Evolutionary conservation across 2,888 invertebrate species (phyloP).

Genomic region (Miltochrista miniata): DNA sequence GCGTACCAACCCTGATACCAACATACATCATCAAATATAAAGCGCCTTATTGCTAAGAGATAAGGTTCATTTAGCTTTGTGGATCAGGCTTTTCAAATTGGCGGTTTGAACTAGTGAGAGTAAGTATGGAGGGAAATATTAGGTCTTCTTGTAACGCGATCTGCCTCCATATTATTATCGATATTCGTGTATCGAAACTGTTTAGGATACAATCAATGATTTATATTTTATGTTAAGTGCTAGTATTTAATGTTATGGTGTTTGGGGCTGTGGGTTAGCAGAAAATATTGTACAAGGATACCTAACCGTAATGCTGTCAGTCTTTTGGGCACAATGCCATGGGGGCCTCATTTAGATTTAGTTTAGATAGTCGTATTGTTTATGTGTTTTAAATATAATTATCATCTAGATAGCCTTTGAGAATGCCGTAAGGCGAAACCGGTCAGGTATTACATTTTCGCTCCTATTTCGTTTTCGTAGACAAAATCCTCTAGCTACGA

Average conservation of each 20-base stretch:
- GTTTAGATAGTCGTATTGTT: too few relatives aligned
- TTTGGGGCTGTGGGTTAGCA: slow-evolving; percentile 14
- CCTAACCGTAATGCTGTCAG: neutral
- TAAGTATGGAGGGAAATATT: slow-evolving; percentile 44
- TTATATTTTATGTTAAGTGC: slow-evolving; percentile 18
- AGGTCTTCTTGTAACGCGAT: slow-evolving; percentile 52
- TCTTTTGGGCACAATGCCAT: too few relatives aligned
- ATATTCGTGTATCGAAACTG: slow-evolving; percentile 41
- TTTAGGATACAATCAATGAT: slow-evolving; percentile 24
- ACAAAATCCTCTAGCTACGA: too few relatives aligned
- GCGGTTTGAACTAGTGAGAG: slow-evolving; percentile 36
- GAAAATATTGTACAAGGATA: neutral
- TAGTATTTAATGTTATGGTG: slow-evolving; percentile 15
- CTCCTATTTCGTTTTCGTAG: too few relatives aligned
- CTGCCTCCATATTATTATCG: slow-evolving; percentile 29
- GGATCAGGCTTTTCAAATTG: neutral
- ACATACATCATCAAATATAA: slow-evolving; percentile 8
- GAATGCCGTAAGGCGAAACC: too few relatives aligned
- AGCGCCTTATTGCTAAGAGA: rapidly evolving
- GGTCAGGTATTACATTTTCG: too few relatives aligned
- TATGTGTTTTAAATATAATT: too few relatives aligned
- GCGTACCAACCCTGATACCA: slow-evolving; percentile 40
- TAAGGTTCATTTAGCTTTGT: slow-evolving; percentile 14
- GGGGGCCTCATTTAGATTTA: too few relatives aligned
- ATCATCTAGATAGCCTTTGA: too few relatives aligned